Base-by-base conservation (phyloP, 2,113 vertebrate species). In the Morone chrysops region DNA sequence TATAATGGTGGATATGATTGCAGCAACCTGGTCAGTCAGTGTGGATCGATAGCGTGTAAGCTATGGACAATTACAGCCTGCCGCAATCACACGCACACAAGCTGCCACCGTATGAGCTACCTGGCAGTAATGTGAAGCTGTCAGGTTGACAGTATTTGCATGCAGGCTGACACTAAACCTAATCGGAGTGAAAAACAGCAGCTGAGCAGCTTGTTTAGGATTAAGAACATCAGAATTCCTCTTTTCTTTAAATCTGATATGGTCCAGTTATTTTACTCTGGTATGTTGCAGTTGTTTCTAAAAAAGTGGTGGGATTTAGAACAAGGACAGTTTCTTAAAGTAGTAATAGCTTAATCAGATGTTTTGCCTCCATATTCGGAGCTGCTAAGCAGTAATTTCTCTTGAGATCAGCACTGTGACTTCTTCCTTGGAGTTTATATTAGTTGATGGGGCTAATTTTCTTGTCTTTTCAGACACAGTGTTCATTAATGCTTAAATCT, bases 1-100 rank as follows among this genome's bases (percentile, higher is more conserved):
- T 38, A 63, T 85, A 77, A 88, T 77, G 67, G 77, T 20, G 12
- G 72, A 75, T 86, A 89, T 84, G 84, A 90, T 81, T 83, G 82
- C 78, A 48, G 59, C 51, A 4, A 82, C 75, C 72, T 74, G 87
- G 82, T 84, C 83, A 81, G 48, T 82, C 68, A n/a, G 25, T 17
- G 65, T 31, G n/a, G 87, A 90, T 92, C 83, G 80, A 93, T 90
- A 85, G 69, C 65, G 78, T 77, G 87, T 87, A 90, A 86, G 62
- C 68, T 31, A 38, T 41, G 63, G 75, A 83, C 76, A 77, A 87
- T 90, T 81, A 83, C 57, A 41, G 57, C 67, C 2, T 6, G 17
- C 66, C 57, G 45, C 13, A 0, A 78, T 80, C 73, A 25, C 51
- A 66, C 61, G 20, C 12, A 47, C 31, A 31, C 31, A 11, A 63